Evolutionary conservation across 2,797 vertebrate genomes (phyloP).

Genomic region (Sebastes itinus): DNA sequence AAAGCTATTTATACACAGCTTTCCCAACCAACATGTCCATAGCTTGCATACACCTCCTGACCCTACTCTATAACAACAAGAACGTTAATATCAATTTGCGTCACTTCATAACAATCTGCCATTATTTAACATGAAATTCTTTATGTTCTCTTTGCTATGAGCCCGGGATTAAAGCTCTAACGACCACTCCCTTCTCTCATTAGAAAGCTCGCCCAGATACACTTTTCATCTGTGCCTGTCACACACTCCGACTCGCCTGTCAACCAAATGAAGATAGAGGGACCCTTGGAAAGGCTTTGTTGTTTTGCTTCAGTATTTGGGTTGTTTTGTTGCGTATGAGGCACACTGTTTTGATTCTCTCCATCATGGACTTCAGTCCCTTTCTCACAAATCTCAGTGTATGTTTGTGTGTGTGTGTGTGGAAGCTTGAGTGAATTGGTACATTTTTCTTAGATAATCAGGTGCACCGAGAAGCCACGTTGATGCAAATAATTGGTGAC

Average conservation of each 20-base stretch:
- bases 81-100: constrained; percentile 78
- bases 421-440: not conserved
- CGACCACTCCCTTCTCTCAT: constrained; percentile 76
- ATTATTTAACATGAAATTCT: constrained; percentile 74
- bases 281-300: constrained; percentile 49
- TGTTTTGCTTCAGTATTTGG: constrained; percentile 43
- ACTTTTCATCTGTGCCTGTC: constrained; percentile 77
- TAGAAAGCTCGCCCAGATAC: constrained; percentile 70
- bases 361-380: not conserved
- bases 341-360: not conserved
- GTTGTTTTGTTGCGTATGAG: constrained; percentile 7
- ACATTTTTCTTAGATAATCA: constrained; percentile 9
- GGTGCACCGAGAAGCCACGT: not conserved
- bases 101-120: constrained; percentile 74
- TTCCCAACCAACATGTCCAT: constrained; percentile 28
- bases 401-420: not conserved
- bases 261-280: constrained; percentile 75
- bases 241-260: constrained; percentile 66
- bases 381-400: not conserved
- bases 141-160: constrained; percentile 59
- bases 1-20: constrained; percentile 41
- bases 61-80: constrained; percentile 39
- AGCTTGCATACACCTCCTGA: constrained; percentile 43
- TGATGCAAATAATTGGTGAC: constrained; percentile 36
- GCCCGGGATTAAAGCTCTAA: constrained; percentile 73